Conservation (phyloP, 2,797 vertebrate genomes). For the Malacoraja senta region DNA sequence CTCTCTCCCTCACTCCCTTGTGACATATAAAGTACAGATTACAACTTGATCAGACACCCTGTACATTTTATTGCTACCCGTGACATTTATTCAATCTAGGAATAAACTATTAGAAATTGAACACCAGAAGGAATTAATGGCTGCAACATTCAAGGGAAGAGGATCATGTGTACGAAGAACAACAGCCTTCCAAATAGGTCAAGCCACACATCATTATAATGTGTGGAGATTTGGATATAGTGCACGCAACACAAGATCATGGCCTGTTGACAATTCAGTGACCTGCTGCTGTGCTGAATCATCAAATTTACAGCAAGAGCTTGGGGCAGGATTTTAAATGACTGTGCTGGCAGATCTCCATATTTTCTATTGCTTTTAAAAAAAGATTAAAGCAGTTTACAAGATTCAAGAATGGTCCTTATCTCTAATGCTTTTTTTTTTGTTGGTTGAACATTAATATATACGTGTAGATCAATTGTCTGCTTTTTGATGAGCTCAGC, state of each 20-base stretch:
- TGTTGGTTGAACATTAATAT: too few relatives aligned
- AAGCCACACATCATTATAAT: background rate
- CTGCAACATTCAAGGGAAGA: background rate
- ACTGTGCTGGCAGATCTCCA: background rate
- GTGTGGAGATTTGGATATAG: background rate
- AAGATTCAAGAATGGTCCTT: background rate
- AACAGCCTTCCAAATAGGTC: background rate
- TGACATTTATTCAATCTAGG: background rate
- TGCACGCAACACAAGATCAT: background rate
- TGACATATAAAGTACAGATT: background rate
- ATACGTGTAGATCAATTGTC: background rate
- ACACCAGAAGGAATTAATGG: background rate
- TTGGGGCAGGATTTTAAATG: background rate
- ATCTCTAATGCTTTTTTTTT: background rate
- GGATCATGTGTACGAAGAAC: background rate
- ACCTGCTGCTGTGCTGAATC: background rate
- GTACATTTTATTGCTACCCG: background rate
- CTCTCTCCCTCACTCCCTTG: too few relatives aligned
- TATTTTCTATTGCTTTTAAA: background rate
- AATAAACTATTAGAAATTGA: background rate
- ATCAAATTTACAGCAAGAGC: too few relatives aligned
- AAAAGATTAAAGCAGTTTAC: background rate
- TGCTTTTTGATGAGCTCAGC: background rate
- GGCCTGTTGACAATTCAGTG: background rate
- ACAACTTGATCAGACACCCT: background rate